Percentiles rank a stretch among this genome's conserved stretches.
Conservation (phyloP, 2,888 invertebrate genomes). For the Atrina japonica region DNA sequence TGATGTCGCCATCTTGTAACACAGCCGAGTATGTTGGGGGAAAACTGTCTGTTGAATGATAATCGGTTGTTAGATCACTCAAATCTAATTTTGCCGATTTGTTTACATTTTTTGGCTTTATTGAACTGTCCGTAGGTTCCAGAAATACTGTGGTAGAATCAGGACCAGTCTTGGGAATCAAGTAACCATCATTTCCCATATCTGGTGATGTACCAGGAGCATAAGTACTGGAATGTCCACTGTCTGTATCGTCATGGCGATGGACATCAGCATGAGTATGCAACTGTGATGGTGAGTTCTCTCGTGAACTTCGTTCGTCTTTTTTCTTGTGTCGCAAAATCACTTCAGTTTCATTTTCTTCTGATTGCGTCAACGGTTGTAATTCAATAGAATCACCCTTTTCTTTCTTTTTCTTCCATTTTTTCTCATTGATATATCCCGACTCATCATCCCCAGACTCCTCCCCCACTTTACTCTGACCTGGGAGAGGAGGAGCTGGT, state of each 20-base stretch:
- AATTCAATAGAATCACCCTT: slow-evolving; percentile 64
- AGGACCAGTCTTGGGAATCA: slow-evolving; percentile 65
- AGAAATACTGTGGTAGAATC: slow-evolving; percentile 45
- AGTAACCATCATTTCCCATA: slow-evolving; percentile 70
- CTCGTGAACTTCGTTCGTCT: slow-evolving; percentile 36
- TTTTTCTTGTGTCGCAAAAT: slow-evolving; percentile 41
- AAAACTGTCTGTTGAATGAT: slow-evolving; percentile 53
- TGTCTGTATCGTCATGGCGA: slow-evolving; percentile 69
- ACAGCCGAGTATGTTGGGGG: slow-evolving; percentile 73
- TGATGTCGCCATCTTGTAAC: slow-evolving; percentile 59
- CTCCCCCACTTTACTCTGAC: slow-evolving; percentile 27
- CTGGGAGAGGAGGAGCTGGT: slow-evolving; percentile 57
- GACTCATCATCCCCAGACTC: slow-evolving; percentile 46
- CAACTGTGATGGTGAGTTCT: slow-evolving; percentile 57
- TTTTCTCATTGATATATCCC: slow-evolving; percentile 62
- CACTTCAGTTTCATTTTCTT: slow-evolving; percentile 46
- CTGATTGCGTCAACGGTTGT: slow-evolving; percentile 55
- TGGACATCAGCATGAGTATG: slow-evolving; percentile 68
- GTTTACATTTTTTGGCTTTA: slow-evolving; percentile 34
- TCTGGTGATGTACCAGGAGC: slow-evolving; percentile 69
- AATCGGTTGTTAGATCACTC: slow-evolving; percentile 65
- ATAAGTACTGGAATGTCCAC: slow-evolving; percentile 74
- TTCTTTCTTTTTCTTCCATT: slow-evolving; percentile 61
- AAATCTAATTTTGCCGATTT: slow-evolving; percentile 47
- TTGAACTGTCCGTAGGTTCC: slow-evolving; percentile 44